phyloP scores from a whole-genome alignment of 2,113 vertebrate genomes.

The Ctenodactylus gundi region DNA sequence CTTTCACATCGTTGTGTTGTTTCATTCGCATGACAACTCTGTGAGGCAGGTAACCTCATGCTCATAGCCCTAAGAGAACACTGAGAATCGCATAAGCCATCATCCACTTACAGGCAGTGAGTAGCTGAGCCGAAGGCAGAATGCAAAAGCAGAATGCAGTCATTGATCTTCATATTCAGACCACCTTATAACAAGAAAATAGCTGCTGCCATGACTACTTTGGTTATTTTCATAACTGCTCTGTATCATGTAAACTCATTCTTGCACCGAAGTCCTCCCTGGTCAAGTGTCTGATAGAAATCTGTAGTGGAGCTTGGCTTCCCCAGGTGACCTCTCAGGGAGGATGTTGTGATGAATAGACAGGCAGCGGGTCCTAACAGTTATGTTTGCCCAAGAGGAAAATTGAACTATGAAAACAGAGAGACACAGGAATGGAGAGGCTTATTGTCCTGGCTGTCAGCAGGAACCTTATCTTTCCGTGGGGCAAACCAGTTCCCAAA shows the following conservation, averaged over 20 bases:
- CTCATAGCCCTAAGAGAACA: background rate
- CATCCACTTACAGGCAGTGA: background rate
- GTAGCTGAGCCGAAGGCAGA: background rate
- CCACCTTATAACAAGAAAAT: background rate
- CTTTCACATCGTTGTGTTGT: background rate
- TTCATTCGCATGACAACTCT: background rate
- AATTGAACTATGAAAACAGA: background rate
- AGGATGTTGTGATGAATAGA: background rate
- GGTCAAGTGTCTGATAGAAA: slow-evolving; percentile 28
- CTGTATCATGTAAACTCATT: slow-evolving; percentile 13
- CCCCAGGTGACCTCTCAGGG: background rate
- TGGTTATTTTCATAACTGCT: background rate
- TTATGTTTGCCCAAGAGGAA: background rate
- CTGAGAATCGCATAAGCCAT: background rate
- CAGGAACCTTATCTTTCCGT: background rate
- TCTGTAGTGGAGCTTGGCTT: background rate
- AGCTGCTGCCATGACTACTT: background rate
- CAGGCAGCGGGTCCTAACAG: background rate
- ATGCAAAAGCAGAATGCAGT: background rate
- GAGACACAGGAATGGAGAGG: background rate
- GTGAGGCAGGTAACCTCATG: background rate
- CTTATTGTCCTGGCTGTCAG: background rate
- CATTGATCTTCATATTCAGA: background rate
- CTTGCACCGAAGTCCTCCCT: background rate
- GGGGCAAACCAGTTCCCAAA: background rate